These are phyloP conservation scores for Pocillopora meandrina DNA, from an alignment of 92 coral and sea anemone species.

Conservation along the genomic window DNA sequence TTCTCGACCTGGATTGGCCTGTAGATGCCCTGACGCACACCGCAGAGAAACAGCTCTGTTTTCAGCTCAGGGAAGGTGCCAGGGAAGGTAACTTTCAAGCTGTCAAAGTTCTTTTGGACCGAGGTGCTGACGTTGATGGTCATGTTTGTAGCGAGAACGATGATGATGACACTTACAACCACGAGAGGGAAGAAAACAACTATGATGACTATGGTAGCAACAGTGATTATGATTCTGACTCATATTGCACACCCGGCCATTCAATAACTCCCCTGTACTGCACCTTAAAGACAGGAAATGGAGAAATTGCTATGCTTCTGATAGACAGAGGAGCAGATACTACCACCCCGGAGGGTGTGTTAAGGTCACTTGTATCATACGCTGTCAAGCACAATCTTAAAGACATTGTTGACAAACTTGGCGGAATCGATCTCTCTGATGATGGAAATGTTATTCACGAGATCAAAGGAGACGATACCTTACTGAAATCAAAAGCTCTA, in stretches of 20 bases:
- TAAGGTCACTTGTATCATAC: background rate
- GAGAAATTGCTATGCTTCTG: slow-evolving; percentile 3
- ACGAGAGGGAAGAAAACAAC: background rate
- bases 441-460: background rate
- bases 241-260: background rate
- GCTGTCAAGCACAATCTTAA: slow-evolving; percentile 3
- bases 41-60: background rate
- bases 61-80: too few relatives aligned
- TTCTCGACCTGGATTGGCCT: background rate
- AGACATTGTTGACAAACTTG: background rate
- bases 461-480: background rate
- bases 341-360: background rate
- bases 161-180: background rate
- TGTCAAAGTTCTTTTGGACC: slow-evolving; percentile 6
- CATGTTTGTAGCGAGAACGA: background rate
- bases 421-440: background rate
- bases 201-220: background rate
- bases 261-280: background rate
- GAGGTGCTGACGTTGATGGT: slow-evolving; percentile 15
- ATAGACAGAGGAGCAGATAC: slow-evolving; percentile 29
- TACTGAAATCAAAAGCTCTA: background rate
- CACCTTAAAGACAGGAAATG: background rate
- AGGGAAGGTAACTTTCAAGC: background rate
- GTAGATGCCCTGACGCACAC: background rate
- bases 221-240: background rate